Percentiles rank a stretch among this genome's conserved stretches.
phyloP scores from a whole-genome alignment of 2,113 vertebrate genomes.

The Zapus hudsonius region DNA sequence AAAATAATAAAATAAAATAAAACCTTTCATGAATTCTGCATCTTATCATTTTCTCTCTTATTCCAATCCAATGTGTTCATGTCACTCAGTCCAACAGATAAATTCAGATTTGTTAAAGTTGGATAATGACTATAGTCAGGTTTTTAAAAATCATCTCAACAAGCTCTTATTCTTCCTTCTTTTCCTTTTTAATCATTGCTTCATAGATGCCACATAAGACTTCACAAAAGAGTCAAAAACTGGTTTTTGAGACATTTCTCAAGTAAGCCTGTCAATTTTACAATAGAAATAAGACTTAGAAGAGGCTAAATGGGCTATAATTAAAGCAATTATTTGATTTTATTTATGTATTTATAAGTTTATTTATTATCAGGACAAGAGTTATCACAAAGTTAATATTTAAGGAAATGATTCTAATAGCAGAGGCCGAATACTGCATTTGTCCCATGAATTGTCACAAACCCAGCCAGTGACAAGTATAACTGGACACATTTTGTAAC shows the following conservation, averaged over 20 bases:
- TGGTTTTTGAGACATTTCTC: neutral
- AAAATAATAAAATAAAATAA: constrained; percentile 11
- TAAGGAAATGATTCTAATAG: neutral
- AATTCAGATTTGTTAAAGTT: constrained; percentile 23
- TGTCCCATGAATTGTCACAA: neutral
- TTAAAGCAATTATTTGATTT: no score
- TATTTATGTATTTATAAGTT: no score
- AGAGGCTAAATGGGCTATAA: neutral
- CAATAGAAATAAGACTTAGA: neutral
- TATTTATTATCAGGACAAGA: neutral
- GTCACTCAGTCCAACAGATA: neutral
- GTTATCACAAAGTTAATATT: constrained; percentile 46
- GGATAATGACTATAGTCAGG: neutral
- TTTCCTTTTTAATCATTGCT: constrained; percentile 14
- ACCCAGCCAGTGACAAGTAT: neutral
- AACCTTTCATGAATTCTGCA: neutral
- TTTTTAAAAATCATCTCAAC: neutral
- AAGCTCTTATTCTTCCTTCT: neutral
- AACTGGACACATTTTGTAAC: constrained; percentile 22
- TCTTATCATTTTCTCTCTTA: constrained; percentile 50
- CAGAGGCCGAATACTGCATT: neutral
- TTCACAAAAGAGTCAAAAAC: neutral
- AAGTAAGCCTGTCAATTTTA: constrained; percentile 38
- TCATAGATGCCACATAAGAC: neutral
- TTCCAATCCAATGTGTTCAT: constrained; percentile 17